These are phyloP conservation scores for Taphrorychus bicolor DNA, from an alignment of 2,888 invertebrate species.

Conservation along the genomic window DNA sequence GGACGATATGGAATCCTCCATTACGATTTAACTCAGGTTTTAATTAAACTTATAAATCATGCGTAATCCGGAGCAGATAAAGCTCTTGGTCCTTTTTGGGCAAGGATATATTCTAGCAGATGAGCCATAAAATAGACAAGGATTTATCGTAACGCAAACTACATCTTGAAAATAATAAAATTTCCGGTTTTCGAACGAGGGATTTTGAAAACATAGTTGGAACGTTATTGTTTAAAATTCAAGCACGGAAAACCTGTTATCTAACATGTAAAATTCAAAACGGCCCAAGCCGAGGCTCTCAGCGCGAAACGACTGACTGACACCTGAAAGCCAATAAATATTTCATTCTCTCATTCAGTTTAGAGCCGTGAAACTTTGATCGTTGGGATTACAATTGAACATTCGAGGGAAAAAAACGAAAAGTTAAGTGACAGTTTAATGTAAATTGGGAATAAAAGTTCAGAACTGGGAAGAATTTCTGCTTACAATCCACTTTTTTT, in stretches of 20 bases:
- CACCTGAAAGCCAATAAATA: constrained; percentile 23
- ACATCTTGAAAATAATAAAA: neutral
- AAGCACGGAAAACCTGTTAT: neutral
- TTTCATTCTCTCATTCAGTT: constrained; percentile 2
- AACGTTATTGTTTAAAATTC: neutral
- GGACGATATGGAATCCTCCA: constrained; percentile 10
- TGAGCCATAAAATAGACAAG: neutral
- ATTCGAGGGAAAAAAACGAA: no score
- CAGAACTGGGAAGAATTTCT: no score
- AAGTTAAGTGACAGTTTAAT: no score
- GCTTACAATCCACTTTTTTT: no score
- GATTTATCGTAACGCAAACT: neutral
- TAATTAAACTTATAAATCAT: constrained; percentile 23
- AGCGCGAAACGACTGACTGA: constrained; percentile 15
- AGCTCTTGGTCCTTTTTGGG: constrained; percentile 7
- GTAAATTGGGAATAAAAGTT: no score
- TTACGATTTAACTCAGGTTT: constrained; percentile 15
- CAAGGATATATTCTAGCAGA: constrained; percentile 1
- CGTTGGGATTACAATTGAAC: neutral
- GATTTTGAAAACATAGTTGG: neutral
- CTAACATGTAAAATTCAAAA: neutral
- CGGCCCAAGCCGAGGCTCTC: neutral
- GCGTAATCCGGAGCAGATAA: constrained; percentile 13
- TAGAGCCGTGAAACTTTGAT: neutral
- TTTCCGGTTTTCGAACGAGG: neutral